A percentile compares a stretch with the other conserved stretches of the same genome.
phyloP scores from a whole-genome alignment of 2,797 vertebrate genomes.

The Chiloscyllium punctatum region DNA sequence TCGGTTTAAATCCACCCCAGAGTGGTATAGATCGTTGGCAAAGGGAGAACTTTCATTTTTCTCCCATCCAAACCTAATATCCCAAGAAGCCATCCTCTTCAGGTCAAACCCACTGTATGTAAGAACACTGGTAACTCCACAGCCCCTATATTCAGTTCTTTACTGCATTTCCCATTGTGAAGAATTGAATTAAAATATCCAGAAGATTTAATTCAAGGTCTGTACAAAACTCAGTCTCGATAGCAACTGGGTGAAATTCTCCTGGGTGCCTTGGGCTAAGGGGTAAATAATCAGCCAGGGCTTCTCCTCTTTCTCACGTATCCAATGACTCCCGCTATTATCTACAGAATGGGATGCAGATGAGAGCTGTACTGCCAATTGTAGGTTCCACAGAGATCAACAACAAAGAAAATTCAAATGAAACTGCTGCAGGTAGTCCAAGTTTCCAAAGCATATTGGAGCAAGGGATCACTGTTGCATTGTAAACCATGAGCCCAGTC shows the following conservation, averaged over 20 bases:
- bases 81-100: too few relatives aligned
- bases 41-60: too few relatives aligned
- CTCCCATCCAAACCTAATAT: too few relatives aligned
- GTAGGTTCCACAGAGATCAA: not conserved
- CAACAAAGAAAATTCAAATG: not conserved
- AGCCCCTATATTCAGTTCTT: too few relatives aligned
- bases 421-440: too few relatives aligned
- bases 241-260: not conserved
- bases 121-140: too few relatives aligned
- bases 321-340: not conserved
- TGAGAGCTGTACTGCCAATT: not conserved
- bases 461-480: too few relatives aligned
- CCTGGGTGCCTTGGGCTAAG: not conserved
- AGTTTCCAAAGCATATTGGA: too few relatives aligned
- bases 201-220: not conserved
- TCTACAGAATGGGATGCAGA: not conserved
- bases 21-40: too few relatives aligned
- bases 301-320: not conserved
- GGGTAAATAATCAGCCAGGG: not conserved
- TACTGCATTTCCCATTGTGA: not conserved
- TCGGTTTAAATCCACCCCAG: too few relatives aligned
- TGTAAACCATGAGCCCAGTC: too few relatives aligned
- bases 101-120: too few relatives aligned
- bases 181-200: not conserved
- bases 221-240: not conserved